Evolutionary conservation across 2,888 invertebrate species (phyloP).

Genomic region (Orchesella flavescens): DNA sequence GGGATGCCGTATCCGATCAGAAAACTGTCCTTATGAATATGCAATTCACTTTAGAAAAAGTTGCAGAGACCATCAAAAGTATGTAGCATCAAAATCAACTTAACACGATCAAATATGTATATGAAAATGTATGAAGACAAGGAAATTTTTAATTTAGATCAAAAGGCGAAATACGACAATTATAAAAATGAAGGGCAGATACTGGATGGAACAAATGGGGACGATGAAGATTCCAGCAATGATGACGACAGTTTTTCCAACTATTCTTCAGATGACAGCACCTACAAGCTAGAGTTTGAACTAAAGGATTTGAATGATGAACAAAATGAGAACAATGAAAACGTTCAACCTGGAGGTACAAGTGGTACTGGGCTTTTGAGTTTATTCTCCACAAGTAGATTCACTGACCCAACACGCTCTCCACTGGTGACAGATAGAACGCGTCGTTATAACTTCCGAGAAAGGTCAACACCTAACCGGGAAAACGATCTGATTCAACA

Average conservation of each 20-base stretch:
- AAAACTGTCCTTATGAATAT: slow-evolving; percentile 61
- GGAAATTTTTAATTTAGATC: not conserved
- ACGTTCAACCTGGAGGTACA: slow-evolving; percentile 20
- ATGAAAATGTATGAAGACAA: not conserved
- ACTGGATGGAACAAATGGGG: not conserved
- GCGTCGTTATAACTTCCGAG: slow-evolving; percentile 61
- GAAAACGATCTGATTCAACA: slow-evolving; percentile 46
- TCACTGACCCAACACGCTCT: not conserved
- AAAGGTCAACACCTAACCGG: slow-evolving; percentile 28
- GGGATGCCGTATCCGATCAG: slow-evolving; percentile 73
- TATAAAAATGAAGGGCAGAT: slow-evolving; percentile 1
- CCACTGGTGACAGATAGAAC: not conserved
- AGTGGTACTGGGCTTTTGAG: not conserved
- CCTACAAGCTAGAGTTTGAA: slow-evolving; percentile 46
- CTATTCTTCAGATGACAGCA: slow-evolving; percentile 53
- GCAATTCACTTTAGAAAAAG: slow-evolving; percentile 51
- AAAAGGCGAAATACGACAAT: not conserved
- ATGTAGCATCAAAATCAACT: no score
- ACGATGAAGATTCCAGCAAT: slow-evolving; percentile 4
- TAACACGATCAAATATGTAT: not conserved
- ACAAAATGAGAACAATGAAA: slow-evolving; percentile 45
- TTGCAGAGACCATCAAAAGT: slow-evolving; percentile 33
- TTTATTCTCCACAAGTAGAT: not conserved
- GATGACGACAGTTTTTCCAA: slow-evolving; percentile 45
- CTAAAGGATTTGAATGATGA: slow-evolving; percentile 5